Base-by-base conservation (phyloP, 2,113 vertebrate species). In the Mellivora capensis region DNA sequence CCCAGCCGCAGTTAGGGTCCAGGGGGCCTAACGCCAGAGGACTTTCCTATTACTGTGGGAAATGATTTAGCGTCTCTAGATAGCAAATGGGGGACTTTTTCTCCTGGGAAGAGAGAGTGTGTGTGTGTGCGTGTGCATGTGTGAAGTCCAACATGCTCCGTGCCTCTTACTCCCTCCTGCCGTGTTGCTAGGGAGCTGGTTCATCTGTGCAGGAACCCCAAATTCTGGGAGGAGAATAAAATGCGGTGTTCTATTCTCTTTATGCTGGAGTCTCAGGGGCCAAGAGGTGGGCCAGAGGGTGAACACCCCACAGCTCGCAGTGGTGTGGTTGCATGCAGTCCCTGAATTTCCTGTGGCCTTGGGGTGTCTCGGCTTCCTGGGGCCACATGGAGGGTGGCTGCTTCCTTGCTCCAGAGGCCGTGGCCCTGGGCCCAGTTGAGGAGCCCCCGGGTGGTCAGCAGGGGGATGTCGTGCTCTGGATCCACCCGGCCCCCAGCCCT, bases 321-420 rank as follows among this genome's bases (percentile, higher is more conserved):
- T 52, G 49, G 49, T 52, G 98, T 98, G 98, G 97, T 96, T 98
- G 97, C 98, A 97, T 98, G 98, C 99, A 99, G 99, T 99, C 99
- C 96, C 96, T 98, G 99, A 98, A 99, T 99, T 98, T 98, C 98
- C 95, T 89, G 98, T 98, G 93, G 99, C 97, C 82, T 87, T 97
- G 96, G 98, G 98, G 98, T 98, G 96, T 85, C 98, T 31, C 61
- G 98, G 98, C 98, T 97, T 97, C 98, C 97, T 98, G 98, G 99
- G 99, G 98, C 94, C 49, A 95, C 54, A 47, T 39, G 14, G 96
- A 90, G 97, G 93, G 97, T 98, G 95, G 94, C 72, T 13, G 71
- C 11, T 39, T 1, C 69, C 69, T 12, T 72, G 69, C 14, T 34
- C 15, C 10, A 7, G 34, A 18, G 93, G 97, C 98, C 95, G 94